Conservation (phyloP, 2,797 vertebrate species). For the Mallotus villosus region DNA sequence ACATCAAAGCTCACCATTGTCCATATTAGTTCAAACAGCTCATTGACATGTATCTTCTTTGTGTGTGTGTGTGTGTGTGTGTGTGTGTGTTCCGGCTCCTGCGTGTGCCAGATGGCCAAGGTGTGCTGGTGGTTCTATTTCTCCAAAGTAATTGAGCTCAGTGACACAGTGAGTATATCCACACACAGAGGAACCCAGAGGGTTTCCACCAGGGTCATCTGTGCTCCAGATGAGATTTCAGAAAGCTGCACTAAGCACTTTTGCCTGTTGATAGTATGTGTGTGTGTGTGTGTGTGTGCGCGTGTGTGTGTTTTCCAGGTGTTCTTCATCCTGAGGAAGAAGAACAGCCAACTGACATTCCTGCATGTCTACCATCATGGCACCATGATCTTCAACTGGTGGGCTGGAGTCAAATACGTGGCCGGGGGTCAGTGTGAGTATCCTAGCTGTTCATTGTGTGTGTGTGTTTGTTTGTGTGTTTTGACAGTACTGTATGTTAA, state of each 20-base stretch:
- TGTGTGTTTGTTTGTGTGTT: constrained; percentile 11
- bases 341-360: constrained; percentile 66
- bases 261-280: neutral
- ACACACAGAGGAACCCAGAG: no score
- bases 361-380: constrained; percentile 62
- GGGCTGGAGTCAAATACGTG: constrained; percentile 66
- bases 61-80: neutral
- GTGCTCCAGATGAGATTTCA: neutral
- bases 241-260: neutral
- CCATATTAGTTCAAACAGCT: neutral
- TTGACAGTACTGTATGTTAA: neutral
- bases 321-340: constrained; percentile 69
- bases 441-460: neutral
- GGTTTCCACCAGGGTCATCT: neutral
- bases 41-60: neutral
- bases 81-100: neutral
- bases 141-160: constrained; percentile 57
- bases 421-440: constrained; percentile 67
- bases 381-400: constrained; percentile 65
- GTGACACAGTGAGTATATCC: constrained; percentile 50
- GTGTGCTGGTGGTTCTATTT: constrained; percentile 66
- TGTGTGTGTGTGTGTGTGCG: constrained; percentile 1
- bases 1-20: neutral
- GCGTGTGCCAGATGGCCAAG: constrained; percentile 69
- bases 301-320: constrained; percentile 43